Base-by-base conservation (phyloP, 1,140 invertebrate genomes). In the Leptinotarsa undecemlineata region DNA sequence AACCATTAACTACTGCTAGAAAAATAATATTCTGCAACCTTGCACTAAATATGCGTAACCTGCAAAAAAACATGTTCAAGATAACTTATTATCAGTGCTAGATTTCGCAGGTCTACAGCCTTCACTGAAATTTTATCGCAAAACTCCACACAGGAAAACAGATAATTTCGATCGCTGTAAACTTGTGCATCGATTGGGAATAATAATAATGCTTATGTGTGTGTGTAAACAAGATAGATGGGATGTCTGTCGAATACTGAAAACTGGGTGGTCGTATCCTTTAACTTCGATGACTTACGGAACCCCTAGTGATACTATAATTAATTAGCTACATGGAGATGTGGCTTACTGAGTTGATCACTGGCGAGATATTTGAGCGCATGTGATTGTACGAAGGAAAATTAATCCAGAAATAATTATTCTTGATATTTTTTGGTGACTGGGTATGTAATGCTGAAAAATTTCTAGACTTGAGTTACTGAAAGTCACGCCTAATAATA, bases 301-400 rank as follows among this genome's bases (percentile, higher is more conserved):
- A 42, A 74, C 73, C 73, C 73, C 73, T 74, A 74, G 67, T 71
- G 73, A 57, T 74, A 71, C 62, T 69, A 74, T 74, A 74, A 74
- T 74, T 74, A 74, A 72, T 72, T 64, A 72, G n/a, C 60, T 61
- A 63, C 71, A 64, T 64, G 51, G 17, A 72, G 48, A 48, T 21
- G 61, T 72, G 71, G 71, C 62, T 72, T 72, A 72, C 71, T 72
- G 61, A 72, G 33, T 42, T 64, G 51, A 15, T 57, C 51, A 57
- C 15, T 15, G 17, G 51, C n/a, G n/a, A 42, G 8, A 57, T 57
- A 57, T 57, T 57, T 57, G 51, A 57, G 14, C 51, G 4, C 51
- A 57, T 6, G n/a, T 15, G 5, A 57, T 57, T n/a, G 5, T 19
- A 57, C 6, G 8, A 42, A 11, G 33, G 33, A 11, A 42, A 42